A percentile compares a stretch with the other conserved stretches of the same genome.
phyloP scores from a whole-genome alignment of 53 echinoderm and acorn worm species.

The Temnopleurus reevesii region DNA sequence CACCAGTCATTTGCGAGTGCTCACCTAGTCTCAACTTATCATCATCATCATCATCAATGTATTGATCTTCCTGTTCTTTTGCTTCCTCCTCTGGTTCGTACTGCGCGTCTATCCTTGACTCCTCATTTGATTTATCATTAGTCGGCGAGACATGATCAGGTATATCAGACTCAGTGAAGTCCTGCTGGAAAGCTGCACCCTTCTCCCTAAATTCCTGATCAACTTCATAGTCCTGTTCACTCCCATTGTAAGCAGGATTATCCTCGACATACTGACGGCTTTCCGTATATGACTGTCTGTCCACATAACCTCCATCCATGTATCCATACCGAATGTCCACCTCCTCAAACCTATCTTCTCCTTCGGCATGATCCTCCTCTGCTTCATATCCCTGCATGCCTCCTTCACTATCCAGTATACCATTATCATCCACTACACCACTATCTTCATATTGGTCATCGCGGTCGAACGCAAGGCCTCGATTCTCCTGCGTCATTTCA shows the following conservation, averaged over 20 bases:
- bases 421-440: conserved; percentile 60
- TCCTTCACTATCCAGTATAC: conserved; percentile 24
- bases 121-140: neutral
- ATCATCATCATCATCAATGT: conserved; percentile 38
- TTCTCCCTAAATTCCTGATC: conserved; percentile 37
- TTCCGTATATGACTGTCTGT: conserved; percentile 67
- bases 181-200: conserved; percentile 26
- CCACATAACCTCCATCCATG: conserved; percentile 43
- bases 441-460: conserved; percentile 73
- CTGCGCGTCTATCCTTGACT: neutral
- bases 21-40: conserved; percentile 15
- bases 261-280: conserved; percentile 67
- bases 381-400: conserved; percentile 51
- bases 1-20: conserved; percentile 33
- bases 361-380: conserved; percentile 76
- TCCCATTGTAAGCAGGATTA: conserved; percentile 51
- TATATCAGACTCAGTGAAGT: conserved; percentile 49
- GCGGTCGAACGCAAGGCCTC: conserved; percentile 10
- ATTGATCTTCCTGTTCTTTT: conserved; percentile 39
- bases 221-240: conserved; percentile 60
- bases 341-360: conserved; percentile 73
- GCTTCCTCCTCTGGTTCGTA: conserved; percentile 53
- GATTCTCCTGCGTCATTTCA: conserved; percentile 59
- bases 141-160: neutral
- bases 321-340: conserved; percentile 60